Conservation (phyloP, 2,113 vertebrate species). For the Corythoichthys intestinalis region DNA sequence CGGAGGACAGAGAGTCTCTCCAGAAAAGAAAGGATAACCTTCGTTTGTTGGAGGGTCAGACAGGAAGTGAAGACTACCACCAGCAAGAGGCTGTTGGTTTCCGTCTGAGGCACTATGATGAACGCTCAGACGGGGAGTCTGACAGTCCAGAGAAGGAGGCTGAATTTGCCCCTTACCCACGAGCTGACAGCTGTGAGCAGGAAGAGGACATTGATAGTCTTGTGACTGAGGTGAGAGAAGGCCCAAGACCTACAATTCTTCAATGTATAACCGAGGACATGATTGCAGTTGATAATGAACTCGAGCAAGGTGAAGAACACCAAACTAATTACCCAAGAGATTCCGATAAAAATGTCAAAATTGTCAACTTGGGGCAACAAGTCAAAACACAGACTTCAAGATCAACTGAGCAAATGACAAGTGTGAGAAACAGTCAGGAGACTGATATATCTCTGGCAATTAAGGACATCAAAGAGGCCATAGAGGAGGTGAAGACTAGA, state of each 20-base stretch:
- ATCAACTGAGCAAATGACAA: conserved; percentile 56
- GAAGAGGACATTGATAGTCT: conserved; percentile 89
- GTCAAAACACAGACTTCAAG: conserved; percentile 24
- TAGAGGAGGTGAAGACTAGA: conserved; percentile 94
- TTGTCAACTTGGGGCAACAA: not conserved
- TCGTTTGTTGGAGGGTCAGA: conserved; percentile 75
- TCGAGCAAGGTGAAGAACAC: conserved; percentile 69
- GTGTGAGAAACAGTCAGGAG: conserved; percentile 80
- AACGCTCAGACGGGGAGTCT: conserved; percentile 90
- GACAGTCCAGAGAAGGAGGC: conserved; percentile 97
- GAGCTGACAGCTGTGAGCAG: conserved; percentile 89
- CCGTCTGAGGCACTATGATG: conserved; percentile 91
- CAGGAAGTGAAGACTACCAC: conserved; percentile 76
- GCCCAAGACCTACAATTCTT: conserved; percentile 82
- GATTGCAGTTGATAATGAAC: conserved; percentile 26
- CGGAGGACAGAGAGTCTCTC: conserved; percentile 51
- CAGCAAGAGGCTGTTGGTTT: conserved; percentile 90
- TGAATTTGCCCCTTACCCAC: conserved; percentile 90
- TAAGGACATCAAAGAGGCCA: conserved; percentile 97
- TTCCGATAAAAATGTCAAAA: conserved; percentile 9
- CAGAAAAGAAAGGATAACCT: conserved; percentile 68
- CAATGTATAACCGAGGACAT: conserved; percentile 19
- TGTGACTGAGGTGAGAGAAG: conserved; percentile 83
- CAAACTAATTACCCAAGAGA: conserved; percentile 31
- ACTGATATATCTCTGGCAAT: conserved; percentile 95